Conservation (phyloP, 2,113 vertebrate species). For the Oostethus manadensis region DNA sequence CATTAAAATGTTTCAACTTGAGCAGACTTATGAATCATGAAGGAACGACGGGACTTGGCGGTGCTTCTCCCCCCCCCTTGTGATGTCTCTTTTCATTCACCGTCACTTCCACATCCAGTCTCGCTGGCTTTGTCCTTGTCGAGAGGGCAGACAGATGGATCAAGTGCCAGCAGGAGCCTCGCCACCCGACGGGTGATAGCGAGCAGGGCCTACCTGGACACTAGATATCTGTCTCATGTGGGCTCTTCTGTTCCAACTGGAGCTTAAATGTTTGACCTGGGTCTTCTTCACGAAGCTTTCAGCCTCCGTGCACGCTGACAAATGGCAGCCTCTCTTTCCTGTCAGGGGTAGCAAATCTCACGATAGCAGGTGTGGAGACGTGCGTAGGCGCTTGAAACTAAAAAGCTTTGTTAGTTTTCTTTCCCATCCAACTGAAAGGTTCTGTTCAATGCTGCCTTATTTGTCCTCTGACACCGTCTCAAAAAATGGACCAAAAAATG, state of each 20-base stretch:
- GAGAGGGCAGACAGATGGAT: slow-evolving; percentile 30
- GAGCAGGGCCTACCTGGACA: slow-evolving; percentile 23
- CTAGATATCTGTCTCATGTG: slow-evolving; percentile 37
- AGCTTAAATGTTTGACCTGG: slow-evolving; percentile 64
- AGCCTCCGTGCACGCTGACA: slow-evolving; percentile 14
- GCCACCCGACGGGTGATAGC: slow-evolving; percentile 35
- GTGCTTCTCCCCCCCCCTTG: slow-evolving; percentile 23
- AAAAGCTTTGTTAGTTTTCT: background rate
- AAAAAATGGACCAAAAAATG: background rate
- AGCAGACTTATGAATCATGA: slow-evolving; percentile 9
- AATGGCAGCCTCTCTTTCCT: slow-evolving; percentile 29
- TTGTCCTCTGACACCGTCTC: background rate
- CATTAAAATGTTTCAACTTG: slow-evolving; percentile 25
- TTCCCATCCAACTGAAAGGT: slow-evolving; percentile 2
- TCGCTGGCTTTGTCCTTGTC: slow-evolving; percentile 61
- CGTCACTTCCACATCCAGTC: slow-evolving; percentile 66
- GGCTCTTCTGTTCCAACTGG: slow-evolving; percentile 40
- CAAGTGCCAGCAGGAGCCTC: slow-evolving; percentile 37
- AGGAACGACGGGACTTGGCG: background rate
- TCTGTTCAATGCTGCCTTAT: background rate
- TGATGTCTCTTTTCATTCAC: slow-evolving; percentile 45
- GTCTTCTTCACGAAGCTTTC: slow-evolving; percentile 28
- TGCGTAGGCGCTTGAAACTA: slow-evolving; percentile 9
- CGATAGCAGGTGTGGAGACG: slow-evolving; percentile 5
- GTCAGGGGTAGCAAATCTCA: slow-evolving; percentile 29